phyloP scores from a whole-genome alignment of 2,797 vertebrate genomes.

The Corythornis leucogaster region DNA sequence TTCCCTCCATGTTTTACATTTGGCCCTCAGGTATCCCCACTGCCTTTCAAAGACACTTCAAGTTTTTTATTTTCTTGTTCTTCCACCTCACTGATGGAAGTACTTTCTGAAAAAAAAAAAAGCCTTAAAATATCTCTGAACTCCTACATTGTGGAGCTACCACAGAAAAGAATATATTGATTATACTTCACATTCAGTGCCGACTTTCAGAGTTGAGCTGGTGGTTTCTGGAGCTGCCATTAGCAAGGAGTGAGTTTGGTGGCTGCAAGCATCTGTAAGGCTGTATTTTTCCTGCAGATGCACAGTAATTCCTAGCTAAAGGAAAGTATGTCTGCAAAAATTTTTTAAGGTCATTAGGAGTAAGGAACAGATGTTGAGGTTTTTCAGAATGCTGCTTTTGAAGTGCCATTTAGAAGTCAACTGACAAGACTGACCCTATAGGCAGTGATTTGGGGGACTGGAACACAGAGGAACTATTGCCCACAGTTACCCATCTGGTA shows the following conservation, averaged over 20 bases:
- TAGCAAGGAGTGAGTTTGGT: conserved; percentile 63
- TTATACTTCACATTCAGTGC: conserved; percentile 59
- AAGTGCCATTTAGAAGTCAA: conserved; percentile 74
- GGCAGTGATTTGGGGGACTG: conserved; percentile 67
- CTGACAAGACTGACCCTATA: conserved; percentile 76
- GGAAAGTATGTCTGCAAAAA: conserved; percentile 46
- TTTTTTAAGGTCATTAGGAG: conserved; percentile 70
- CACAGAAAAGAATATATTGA: conserved; percentile 52
- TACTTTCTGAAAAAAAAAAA: conserved; percentile 10
- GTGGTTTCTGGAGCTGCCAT: conserved; percentile 64
- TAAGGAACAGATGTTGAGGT: conserved; percentile 76
- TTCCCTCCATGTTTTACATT: not conserved
- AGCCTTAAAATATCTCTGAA: conserved; percentile 29
- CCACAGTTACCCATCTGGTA: conserved; percentile 82
- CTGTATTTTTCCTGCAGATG: conserved; percentile 59
- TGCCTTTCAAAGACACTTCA: conserved; percentile 30
- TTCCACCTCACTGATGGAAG: conserved; percentile 34
- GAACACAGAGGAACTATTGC: conserved; percentile 68
- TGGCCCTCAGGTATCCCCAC: not conserved
- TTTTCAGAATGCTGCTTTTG: conserved; percentile 77
- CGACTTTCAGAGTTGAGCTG: conserved; percentile 33
- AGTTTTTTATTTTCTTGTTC: conserved; percentile 17
- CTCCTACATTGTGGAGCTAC: not conserved
- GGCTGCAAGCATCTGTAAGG: conserved; percentile 33
- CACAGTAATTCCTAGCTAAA: conserved; percentile 65